Evolutionary conservation across 2,888 invertebrate genomes (phyloP).

Genomic region (Leucozona laternaria): DNA sequence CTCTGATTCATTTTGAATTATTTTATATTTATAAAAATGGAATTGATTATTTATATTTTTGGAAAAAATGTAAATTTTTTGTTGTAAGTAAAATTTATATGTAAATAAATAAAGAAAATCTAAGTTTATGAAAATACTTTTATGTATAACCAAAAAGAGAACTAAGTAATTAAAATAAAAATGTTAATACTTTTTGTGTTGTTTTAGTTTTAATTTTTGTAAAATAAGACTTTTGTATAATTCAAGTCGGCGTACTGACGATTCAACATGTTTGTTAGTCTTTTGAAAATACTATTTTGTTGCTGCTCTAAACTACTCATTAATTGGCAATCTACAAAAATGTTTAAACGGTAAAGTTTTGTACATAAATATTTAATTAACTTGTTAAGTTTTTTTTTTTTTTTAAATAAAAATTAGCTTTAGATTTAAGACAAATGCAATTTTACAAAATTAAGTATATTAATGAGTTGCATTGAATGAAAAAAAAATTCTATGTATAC

Average conservation of each 20-base stretch:
- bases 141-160: background rate
- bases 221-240: constrained; percentile 48
- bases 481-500: background rate
- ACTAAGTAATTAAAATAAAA: constrained; percentile 60
- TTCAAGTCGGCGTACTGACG: constrained; percentile 64
- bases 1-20: constrained; percentile 64
- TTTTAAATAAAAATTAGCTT: constrained; percentile 11
- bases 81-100: constrained; percentile 37
- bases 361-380: background rate
- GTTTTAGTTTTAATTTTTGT: constrained; percentile 43
- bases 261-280: constrained; percentile 45
- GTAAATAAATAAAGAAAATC: constrained; percentile 44
- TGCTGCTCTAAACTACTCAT: constrained; percentile 55
- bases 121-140: constrained; percentile 41
- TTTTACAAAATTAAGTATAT: constrained; percentile 21
- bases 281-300: constrained; percentile 43
- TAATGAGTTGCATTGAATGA: constrained; percentile 26
- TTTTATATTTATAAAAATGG: background rate
- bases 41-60: background rate
- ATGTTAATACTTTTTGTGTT: constrained; percentile 46
- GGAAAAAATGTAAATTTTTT: constrained; percentile 7
- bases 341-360: constrained; percentile 16
- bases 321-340: constrained; percentile 41
- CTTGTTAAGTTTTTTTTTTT: background rate
- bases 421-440: constrained; percentile 12